Conservation (phyloP, 2,113 vertebrate species). For the Thamnophis sirtalis region DNA sequence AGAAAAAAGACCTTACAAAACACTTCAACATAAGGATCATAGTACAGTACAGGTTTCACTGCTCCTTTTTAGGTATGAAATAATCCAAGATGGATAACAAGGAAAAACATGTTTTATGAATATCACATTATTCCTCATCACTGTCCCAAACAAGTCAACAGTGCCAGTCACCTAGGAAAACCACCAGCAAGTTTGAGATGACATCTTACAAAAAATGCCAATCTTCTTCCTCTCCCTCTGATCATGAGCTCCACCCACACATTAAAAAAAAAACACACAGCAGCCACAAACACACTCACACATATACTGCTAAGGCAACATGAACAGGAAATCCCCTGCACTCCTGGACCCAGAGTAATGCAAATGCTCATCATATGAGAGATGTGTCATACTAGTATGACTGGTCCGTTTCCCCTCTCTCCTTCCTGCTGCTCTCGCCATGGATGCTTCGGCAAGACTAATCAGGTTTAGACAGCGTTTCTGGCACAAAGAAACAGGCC, state of each 20-base stretch:
- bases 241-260: constrained; percentile 9
- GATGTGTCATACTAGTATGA: constrained; percentile 23
- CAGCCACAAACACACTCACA: not conserved
- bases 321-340: constrained; percentile 35
- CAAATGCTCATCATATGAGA: constrained; percentile 28
- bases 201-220: not conserved
- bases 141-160: not conserved
- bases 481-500: constrained; percentile 23
- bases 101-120: not conserved
- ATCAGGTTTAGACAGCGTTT: constrained; percentile 1
- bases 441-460: not conserved
- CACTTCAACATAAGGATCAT: not conserved
- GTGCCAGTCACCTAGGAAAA: not conserved
- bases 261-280: not conserved
- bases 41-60: not conserved
- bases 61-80: not conserved
- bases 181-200: not conserved
- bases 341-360: constrained; percentile 17
- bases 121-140: not conserved
- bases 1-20: not conserved
- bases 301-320: not conserved
- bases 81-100: not conserved
- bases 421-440: not conserved
- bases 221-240: not conserved
- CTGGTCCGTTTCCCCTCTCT: not conserved